phyloP scores from a whole-genome alignment of 2,113 vertebrate genomes.

The Tenebrosternarchus preto region DNA sequence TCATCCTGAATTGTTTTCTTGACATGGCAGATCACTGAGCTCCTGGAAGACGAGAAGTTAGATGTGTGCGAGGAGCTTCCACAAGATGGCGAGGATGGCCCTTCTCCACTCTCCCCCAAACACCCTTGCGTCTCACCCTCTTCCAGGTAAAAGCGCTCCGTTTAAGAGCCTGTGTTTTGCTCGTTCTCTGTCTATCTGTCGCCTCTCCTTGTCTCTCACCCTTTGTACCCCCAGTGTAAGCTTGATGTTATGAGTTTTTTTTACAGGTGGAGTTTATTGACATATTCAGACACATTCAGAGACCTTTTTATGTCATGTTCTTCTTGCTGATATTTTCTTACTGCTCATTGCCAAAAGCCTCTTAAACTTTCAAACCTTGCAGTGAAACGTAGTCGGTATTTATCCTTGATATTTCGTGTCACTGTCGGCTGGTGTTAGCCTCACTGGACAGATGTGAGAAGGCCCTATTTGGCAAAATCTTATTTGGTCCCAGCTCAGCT shows the following conservation, averaged over 20 bases:
- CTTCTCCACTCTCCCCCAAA: constrained; percentile 53
- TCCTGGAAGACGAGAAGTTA: constrained; percentile 91
- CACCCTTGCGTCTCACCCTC: constrained; percentile 47
- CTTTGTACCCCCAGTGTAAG: background rate
- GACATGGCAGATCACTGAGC: constrained; percentile 84
- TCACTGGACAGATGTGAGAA: background rate
- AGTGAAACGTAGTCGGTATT: background rate
- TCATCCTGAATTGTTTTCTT: background rate
- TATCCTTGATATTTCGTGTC: background rate
- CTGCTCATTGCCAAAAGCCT: background rate
- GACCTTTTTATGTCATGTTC: constrained; percentile 12
- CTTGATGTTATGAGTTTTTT: background rate
- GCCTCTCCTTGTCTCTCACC: background rate
- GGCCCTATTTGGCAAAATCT: background rate
- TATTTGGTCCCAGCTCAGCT: constrained; percentile 1
- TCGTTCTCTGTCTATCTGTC: no score
- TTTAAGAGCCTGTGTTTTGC: background rate
- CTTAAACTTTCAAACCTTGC: background rate
- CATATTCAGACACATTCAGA: background rate
- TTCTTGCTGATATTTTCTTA: background rate
- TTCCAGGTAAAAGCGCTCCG: constrained; percentile 53
- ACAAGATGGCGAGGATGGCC: constrained; percentile 83
- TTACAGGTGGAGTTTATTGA: constrained; percentile 7
- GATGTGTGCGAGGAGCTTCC: constrained; percentile 92
- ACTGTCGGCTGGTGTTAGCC: background rate